phyloP scores from a whole-genome alignment of 1,140 invertebrate species.

The Leucophenga varia region DNA sequence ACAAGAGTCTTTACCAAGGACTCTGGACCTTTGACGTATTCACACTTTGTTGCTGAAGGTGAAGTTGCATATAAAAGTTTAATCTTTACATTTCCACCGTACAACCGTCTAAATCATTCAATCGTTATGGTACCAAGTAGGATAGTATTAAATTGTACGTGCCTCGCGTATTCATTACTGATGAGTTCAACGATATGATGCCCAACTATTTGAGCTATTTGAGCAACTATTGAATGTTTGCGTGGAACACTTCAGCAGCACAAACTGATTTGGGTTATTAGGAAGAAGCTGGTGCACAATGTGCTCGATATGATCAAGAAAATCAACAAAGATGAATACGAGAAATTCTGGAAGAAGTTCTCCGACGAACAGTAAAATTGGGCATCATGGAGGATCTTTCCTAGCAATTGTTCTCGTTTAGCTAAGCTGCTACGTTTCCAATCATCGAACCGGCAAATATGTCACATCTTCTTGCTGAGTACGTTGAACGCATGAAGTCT shows the following conservation, averaged over 20 bases:
- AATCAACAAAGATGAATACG: conserved; percentile 86
- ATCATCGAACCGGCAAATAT: conserved; percentile 73
- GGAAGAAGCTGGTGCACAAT: conserved; percentile 97
- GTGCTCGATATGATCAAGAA: conserved; percentile 99
- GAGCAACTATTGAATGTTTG: conserved; percentile 95
- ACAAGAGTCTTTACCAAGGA: conserved; percentile 95
- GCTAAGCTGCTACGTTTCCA: conserved; percentile 93
- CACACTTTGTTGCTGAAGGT: conserved; percentile 98
- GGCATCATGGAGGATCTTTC: conserved; percentile 97
- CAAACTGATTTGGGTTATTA: conserved; percentile 98
- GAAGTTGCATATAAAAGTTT: conserved; percentile 98
- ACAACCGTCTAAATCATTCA: conserved; percentile 91
- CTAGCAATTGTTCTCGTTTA: conserved; percentile 90
- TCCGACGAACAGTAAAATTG: conserved; percentile 98
- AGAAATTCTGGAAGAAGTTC: conserved; percentile 98
- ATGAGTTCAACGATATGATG: conserved; percentile 99
- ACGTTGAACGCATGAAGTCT: conserved; percentile 95
- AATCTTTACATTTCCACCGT: conserved; percentile 87
- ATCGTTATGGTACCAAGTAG: conserved; percentile 89
- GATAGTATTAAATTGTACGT: conserved; percentile 98
- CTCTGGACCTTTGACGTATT: conserved; percentile 79
- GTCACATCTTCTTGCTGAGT: conserved; percentile 82
- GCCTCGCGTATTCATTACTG: conserved; percentile 97
- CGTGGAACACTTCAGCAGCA: conserved; percentile 98
- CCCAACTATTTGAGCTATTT: conserved; percentile 97